Conservation (phyloP, 2,113 vertebrate species). For the Menidia beryllina region DNA sequence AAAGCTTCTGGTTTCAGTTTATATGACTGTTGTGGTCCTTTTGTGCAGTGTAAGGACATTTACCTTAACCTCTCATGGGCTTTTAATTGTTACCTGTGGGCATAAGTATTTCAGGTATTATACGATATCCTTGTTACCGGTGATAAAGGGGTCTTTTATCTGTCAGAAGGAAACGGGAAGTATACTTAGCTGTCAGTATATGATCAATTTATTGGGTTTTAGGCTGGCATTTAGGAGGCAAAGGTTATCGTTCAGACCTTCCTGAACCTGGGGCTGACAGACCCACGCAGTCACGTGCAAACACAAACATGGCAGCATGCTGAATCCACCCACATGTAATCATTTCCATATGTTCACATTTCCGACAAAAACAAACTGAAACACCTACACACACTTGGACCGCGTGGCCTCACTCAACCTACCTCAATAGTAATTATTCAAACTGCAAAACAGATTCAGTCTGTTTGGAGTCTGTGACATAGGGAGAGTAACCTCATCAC, state of each 20-base stretch:
- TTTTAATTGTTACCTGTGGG: neutral
- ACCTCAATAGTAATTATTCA: constrained; percentile 37
- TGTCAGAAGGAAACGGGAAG: neutral
- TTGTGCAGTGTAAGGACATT: neutral
- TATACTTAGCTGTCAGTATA: neutral
- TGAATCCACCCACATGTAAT: constrained; percentile 76
- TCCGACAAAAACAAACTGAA: constrained; percentile 47
- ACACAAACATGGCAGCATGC: constrained; percentile 46
- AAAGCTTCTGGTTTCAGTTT: neutral
- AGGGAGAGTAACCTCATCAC: constrained; percentile 57
- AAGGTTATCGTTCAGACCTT: constrained; percentile 31
- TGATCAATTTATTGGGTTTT: neutral
- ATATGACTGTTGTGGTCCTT: neutral
- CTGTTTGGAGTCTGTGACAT: constrained; percentile 44
- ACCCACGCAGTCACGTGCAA: constrained; percentile 46
- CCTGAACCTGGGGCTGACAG: constrained; percentile 60
- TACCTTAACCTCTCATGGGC: neutral
- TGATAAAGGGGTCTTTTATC: too few relatives aligned
- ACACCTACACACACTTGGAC: constrained; percentile 28
- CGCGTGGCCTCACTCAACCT: constrained; percentile 28
- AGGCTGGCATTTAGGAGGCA: neutral
- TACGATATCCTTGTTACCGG: neutral
- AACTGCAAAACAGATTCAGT: constrained; percentile 19
- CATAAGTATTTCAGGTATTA: neutral
- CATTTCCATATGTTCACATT: constrained; percentile 80